Evolutionary conservation across 2,797 vertebrate species (phyloP), one percentile per base, ranked within the genome.

Genomic region (Serranus cabrilla): DNA sequence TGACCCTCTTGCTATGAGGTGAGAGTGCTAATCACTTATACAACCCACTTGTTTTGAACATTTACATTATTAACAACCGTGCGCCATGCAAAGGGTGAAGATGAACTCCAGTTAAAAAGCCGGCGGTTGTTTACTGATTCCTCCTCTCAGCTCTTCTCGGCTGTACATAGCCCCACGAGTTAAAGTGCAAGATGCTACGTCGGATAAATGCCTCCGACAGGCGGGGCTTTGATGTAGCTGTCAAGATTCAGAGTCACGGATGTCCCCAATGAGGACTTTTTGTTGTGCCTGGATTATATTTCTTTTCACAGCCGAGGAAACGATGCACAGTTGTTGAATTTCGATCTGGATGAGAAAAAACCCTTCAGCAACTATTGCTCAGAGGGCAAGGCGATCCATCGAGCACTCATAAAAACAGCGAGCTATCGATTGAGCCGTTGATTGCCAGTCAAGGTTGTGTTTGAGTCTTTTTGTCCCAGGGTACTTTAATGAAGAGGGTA

Each of bases 371-470:
- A 80, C 89, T 71, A 74, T 78, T 84, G 78, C 79, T 87, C 83
- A 71, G 63, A 87, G 69, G 71, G 54, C 56, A 72, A 79, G 72
- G 75, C 54, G 63, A 86, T 81, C 79, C 64, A 81, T 90, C 67
- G 21, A 58, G 61, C 77, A 52, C 66, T 70, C 67, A 71, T 2
- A 42, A 71, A 85, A 91, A 83, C 81, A 79, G 71, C n/a, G 2
- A 27, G 49, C 78, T 81, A 87, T 89, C 84, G 83, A 92, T 90
- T 89, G 57, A 61, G 61, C 56, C 27, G 23, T 66, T 84, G 80
- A 80, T 81, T 84, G 78, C 90, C 78, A 88, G 84, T 88, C 83
- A 87, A 90, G 87, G 85, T 91, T 55, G 58, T 43, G 81, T 79
- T 82, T 70, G 58, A 74, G 60, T 82, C 60, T 70, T 78, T 74